Percentiles rank a stretch among this genome's conserved stretches.
phyloP scores from a whole-genome alignment of 2,888 invertebrate species.

The Campoletis raptor region DNA sequence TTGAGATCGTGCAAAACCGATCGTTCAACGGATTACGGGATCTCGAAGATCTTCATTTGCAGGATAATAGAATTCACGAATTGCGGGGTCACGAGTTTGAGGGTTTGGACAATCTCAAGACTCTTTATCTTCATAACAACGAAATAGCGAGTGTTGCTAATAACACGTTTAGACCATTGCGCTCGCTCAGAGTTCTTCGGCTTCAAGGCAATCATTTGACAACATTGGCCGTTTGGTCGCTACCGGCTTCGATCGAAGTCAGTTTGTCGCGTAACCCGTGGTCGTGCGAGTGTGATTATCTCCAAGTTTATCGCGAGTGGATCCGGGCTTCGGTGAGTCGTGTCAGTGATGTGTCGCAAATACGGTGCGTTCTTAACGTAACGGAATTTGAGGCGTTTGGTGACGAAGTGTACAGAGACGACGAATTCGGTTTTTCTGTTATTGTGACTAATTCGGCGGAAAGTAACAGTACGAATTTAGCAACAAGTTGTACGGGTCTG shows the following conservation, averaged over 20 bases:
- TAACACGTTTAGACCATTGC: slow-evolving; percentile 89
- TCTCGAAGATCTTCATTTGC: slow-evolving; percentile 91
- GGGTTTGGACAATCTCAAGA: slow-evolving; percentile 90
- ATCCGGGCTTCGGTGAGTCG: slow-evolving; percentile 88
- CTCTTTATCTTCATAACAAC: slow-evolving; percentile 91
- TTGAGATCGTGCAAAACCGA: slow-evolving; percentile 92
- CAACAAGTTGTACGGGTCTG: slow-evolving; percentile 88
- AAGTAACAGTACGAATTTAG: slow-evolving; percentile 29
- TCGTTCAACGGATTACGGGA: slow-evolving; percentile 94
- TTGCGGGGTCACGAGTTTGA: slow-evolving; percentile 93
- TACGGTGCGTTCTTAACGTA: slow-evolving; percentile 90
- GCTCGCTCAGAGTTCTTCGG: slow-evolving; percentile 88
- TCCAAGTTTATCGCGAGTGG: slow-evolving; percentile 92
- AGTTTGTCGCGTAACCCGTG: slow-evolving; percentile 91
- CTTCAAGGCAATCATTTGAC: slow-evolving; percentile 91
- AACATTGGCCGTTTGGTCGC: slow-evolving; percentile 90
- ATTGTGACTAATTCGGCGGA: slow-evolving; percentile 57
- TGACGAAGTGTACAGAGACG: slow-evolving; percentile 87
- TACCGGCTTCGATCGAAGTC: slow-evolving; percentile 88
- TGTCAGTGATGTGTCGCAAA: slow-evolving; percentile 88
- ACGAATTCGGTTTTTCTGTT: slow-evolving; percentile 87
- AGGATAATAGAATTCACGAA: slow-evolving; percentile 90
- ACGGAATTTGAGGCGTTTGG: slow-evolving; percentile 86
- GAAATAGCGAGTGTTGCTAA: slow-evolving; percentile 90
- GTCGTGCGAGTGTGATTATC: slow-evolving; percentile 94